A percentile compares a stretch with the other conserved stretches of the same genome.
Conservation (phyloP, 2,888 invertebrate species). For the Monoplex corrugatus region DNA sequence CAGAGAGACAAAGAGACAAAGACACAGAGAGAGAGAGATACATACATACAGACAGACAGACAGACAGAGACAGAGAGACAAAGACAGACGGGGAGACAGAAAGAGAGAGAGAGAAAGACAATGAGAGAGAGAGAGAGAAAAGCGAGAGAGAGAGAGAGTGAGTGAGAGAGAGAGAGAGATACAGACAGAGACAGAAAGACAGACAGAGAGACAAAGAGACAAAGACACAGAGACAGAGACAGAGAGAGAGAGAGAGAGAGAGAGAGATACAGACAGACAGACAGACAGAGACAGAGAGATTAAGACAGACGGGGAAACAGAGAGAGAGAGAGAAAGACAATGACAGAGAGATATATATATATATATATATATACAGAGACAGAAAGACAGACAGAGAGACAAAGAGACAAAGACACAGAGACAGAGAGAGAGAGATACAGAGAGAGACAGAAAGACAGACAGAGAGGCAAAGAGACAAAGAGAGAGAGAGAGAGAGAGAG, state of each 20-base stretch:
- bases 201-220: neutral
- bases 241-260: neutral
- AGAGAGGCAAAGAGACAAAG: neutral
- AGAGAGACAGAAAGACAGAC: neutral
- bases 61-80: neutral
- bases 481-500: neutral
- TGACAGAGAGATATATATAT: neutral
- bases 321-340: too few relatives aligned
- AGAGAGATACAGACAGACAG: neutral
- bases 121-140: neutral
- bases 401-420: neutral
- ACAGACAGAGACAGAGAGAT: neutral
- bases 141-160: neutral
- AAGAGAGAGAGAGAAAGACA: neutral
- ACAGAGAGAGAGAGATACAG: too few relatives aligned
- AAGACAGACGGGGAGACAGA: too few relatives aligned
- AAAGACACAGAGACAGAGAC: neutral
- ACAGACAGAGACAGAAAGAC: neutral
- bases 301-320: too few relatives aligned
- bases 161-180: neutral
- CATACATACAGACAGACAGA: neutral
- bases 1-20: neutral
- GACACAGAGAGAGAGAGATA: too few relatives aligned
- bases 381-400: neutral
- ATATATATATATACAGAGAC: neutral